A percentile compares a stretch with the other conserved stretches of the same genome.
Evolutionary conservation across 30 jellyfish, hydroid and myxozoan species (phyloP).

Genomic region (Pseudorhiza aurosa): DNA sequence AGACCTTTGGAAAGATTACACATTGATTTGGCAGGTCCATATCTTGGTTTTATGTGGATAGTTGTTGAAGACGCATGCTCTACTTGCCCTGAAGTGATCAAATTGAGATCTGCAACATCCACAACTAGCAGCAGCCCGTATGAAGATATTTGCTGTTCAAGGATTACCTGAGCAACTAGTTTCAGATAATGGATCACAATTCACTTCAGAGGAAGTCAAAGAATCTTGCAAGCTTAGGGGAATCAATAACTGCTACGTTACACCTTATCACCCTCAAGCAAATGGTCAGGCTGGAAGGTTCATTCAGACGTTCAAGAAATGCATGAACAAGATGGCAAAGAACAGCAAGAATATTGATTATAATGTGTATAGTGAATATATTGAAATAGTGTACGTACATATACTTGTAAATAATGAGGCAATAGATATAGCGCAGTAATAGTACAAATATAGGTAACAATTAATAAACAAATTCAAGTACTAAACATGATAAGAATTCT

Average conservation of each 20-base stretch:
- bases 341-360: slow-evolving; percentile 49
- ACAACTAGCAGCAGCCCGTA: slow-evolving; percentile 52
- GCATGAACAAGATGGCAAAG: slow-evolving; percentile 69
- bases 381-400: no score
- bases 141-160: slow-evolving; percentile 67
- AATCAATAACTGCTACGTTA: slow-evolving; percentile 65
- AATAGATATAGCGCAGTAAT: no score
- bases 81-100: slow-evolving; percentile 45
- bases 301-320: slow-evolving; percentile 61
- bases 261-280: slow-evolving; percentile 73
- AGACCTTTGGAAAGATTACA: slow-evolving; percentile 66
- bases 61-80: slow-evolving; percentile 67
- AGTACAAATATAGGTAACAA: no score
- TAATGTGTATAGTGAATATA: slow-evolving; percentile 29
- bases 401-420: no score
- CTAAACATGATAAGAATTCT: no score
- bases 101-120: slow-evolving; percentile 35
- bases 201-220: slow-evolving; percentile 70
- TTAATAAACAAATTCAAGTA: no score
- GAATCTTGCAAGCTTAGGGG: slow-evolving; percentile 58
- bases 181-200: slow-evolving; percentile 60
- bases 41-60: slow-evolving; percentile 63
- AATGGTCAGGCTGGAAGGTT: slow-evolving; percentile 60
- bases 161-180: slow-evolving; percentile 73
- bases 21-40: slow-evolving; percentile 71